Base-by-base conservation (phyloP, 2,888 invertebrate species). In the Leptinotarsa juncta region DNA sequence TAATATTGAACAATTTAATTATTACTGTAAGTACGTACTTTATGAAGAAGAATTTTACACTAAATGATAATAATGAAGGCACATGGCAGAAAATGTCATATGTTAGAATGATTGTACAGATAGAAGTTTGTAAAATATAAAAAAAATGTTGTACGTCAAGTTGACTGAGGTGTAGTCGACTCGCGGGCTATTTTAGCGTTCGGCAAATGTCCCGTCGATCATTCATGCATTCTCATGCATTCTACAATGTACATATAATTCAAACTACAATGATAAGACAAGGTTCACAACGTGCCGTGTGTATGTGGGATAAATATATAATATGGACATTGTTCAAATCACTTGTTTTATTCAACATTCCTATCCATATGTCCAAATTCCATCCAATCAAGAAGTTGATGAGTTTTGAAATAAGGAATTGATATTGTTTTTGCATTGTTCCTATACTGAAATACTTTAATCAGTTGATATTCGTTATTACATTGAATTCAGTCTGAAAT, bases 211-310 rank as follows among this genome's bases (percentile, higher is more conserved):
- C 75, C 77, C 72, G 81, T 89, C 89, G 90, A 90, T 90, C 90
- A 90, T 90, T 91, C 90, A 91, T 92, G 92, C 92, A 91, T 91
- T 92, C 91, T 91, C 81, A 91, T 91, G 91, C 88, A 88, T 88
- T 88, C 88, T 92, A 92, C 91, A 92, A 91, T 92, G 92, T 92
- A 92, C 91, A 92, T 85, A 85, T 91, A 91, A 91, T 91, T 92
- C 91, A 77, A 72, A 91, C 91, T 91, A 91, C 91, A 91, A 92
- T 91, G 93, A 93, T 92, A 93, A 93, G 93, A 93, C 93, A 93
- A 94, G 94, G 94, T 94, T 94, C 94, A 94, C 94, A 93, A 94
- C 93, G 94, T 94, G 94, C 94, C 94, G 94, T 94, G 94, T 94
- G 94, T 94, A 94, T 94, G 94, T 94, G 94, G 93, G 93, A 90